These are phyloP conservation scores for Cephus sareptanus DNA, from an alignment of 2,888 invertebrate genomes.

Conservation along the genomic window DNA sequence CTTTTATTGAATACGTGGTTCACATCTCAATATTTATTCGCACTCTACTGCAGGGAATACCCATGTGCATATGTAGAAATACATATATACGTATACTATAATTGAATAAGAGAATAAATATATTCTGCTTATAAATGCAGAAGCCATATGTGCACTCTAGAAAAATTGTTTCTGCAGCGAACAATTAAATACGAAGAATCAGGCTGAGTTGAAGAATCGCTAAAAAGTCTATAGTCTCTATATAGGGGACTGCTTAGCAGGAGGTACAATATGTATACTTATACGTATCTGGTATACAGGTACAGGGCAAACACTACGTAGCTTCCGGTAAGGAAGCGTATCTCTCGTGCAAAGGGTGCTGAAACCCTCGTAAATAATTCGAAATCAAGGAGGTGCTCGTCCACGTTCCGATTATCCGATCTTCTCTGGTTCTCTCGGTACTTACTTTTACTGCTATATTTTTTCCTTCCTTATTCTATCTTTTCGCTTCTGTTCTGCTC, in stretches of 20 bases:
- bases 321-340: not conserved
- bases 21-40: constrained; percentile 48
- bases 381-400: not conserved
- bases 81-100: not conserved
- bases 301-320: not conserved
- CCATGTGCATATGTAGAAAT: not conserved
- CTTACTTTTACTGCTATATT: not conserved
- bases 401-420: not conserved
- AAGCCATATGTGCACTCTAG: not conserved
- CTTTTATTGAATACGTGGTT: constrained; percentile 60
- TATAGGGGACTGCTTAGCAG: not conserved
- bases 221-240: not conserved
- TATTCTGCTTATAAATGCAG: not conserved
- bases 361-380: not conserved
- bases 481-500: constrained; percentile 7
- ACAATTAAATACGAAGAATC: not conserved
- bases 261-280: not conserved
- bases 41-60: not conserved
- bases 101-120: not conserved
- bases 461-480: constrained; percentile 6
- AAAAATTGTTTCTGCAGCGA: not conserved
- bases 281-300: not conserved
- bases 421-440: not conserved
- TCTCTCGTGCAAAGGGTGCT: not conserved
- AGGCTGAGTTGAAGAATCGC: not conserved